phyloP scores from a whole-genome alignment of 1,140 invertebrate genomes.

The Linepithema humile region DNA sequence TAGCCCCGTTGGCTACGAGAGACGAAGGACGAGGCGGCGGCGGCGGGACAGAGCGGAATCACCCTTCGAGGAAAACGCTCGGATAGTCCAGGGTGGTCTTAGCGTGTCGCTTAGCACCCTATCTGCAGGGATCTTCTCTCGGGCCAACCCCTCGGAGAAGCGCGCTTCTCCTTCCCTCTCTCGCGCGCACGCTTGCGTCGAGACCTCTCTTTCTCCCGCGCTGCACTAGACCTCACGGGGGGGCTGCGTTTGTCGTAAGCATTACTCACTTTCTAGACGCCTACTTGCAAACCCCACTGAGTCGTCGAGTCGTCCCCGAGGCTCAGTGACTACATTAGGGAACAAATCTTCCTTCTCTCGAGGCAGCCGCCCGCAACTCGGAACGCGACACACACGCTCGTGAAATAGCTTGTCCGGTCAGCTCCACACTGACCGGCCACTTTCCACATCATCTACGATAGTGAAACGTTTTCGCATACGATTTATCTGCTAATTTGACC shows the following conservation, averaged over 20 bases:
- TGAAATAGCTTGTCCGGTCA: conserved; percentile 24
- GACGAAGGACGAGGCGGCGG: conserved; percentile 57
- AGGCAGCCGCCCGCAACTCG: conserved; percentile 46
- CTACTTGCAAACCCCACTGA: conserved; percentile 75
- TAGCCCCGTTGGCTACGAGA: conserved; percentile 49
- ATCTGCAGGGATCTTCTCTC: conserved; percentile 82
- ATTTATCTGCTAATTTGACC: conserved; percentile 29
- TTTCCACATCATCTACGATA: conserved; percentile 33
- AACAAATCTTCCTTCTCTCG: conserved; percentile 81
- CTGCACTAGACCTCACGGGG: conserved; percentile 56
- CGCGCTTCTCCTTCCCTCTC: conserved; percentile 27
- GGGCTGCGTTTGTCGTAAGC: conserved; percentile 85
- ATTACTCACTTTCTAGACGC: conserved; percentile 84
- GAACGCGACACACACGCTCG: conserved; percentile 18
- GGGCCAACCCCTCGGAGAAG: conserved; percentile 56
- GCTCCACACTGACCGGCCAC: conserved; percentile 39
- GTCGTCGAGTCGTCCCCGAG: conserved; percentile 74
- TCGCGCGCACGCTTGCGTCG: conserved; percentile 13
- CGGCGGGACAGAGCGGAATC: conserved; percentile 51
- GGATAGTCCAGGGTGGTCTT: conserved; percentile 78
- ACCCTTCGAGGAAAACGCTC: conserved; percentile 71
- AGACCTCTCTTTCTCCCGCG: conserved; percentile 14
- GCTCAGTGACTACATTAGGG: conserved; percentile 83
- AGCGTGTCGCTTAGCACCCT: conserved; percentile 85
- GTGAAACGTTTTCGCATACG: neutral